Evolutionary conservation across 1,140 invertebrate genomes (phyloP), one percentile per base, ranked within the genome.

Genomic region (Pristionchus pacificus): DNA sequence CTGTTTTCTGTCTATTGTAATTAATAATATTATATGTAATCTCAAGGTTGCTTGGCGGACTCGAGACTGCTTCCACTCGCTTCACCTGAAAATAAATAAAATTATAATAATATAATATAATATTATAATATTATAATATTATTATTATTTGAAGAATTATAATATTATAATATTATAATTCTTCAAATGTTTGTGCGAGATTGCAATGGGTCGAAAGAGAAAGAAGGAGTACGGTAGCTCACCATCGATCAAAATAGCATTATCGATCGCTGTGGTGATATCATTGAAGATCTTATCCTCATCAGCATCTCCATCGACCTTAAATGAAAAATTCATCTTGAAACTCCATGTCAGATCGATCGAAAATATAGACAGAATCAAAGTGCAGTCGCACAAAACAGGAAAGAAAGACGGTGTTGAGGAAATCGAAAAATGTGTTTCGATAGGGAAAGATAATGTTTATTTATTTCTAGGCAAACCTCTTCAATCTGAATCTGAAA

Each of bases 211-310:
- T n/a, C n/a, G n/a, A n/a, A n/a, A n/a, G n/a, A n/a, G n/a, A n/a
- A n/a, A n/a, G n/a, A n/a, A n/a, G n/a, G n/a, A n/a, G n/a, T n/a
- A n/a, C n/a, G 19, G 30, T 33, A 1, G n/a, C 32, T 6, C 10
- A 81, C 80, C 80, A 74, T 81, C 74, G 60, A 81, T 79, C 68
- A 83, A 82, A 28, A 81, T 57, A 10, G 80, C 55, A 29, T 75
- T 72, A 55, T 82, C 80, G 13, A 82, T 80, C 0, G 74, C 71
- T 30, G 73, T 65, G 14, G 71, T 69, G n/a, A 82, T 74, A 19
- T 82, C 80, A 14, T 77, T 72, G 38, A 83, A 82, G 1, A 82
- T 71, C 19, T 66, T 71, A 49, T 82, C 80, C 60, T 65, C 67
- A 60, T 78, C 77, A 13, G 59, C 70, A 65, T 82, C 80, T 19